Evolutionary conservation across 2,888 invertebrate genomes (phyloP).

Genomic region (Philaethria dido): DNA sequence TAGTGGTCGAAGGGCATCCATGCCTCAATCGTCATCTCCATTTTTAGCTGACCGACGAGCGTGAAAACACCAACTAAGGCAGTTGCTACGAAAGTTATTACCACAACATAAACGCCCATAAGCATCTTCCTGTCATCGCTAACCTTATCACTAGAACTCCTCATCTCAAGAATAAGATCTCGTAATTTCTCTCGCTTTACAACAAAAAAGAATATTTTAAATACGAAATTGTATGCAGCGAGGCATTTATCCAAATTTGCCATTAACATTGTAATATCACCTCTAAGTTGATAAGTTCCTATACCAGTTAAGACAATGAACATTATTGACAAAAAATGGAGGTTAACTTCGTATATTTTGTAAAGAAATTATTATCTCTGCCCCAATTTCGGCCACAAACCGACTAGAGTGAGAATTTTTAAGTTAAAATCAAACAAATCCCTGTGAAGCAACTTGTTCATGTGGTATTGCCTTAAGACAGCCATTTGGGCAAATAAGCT

Average conservation of each 20-base stretch:
- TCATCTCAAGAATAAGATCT: constrained; percentile 59
- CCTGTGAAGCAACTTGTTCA: constrained; percentile 40
- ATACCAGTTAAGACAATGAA: constrained; percentile 57
- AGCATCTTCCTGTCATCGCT: constrained; percentile 53
- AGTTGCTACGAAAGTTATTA: constrained; percentile 51
- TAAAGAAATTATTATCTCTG: constrained; percentile 50
- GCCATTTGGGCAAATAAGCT: constrained; percentile 39
- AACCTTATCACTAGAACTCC: constrained; percentile 60
- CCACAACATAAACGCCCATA: constrained; percentile 56
- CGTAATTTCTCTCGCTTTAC: constrained; percentile 55
- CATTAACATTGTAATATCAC: constrained; percentile 54
- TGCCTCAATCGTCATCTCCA: constrained; percentile 62
- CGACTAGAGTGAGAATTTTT: constrained; percentile 61
- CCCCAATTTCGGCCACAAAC: constrained; percentile 64
- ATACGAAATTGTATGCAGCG: constrained; percentile 60
- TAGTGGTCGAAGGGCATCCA: constrained; percentile 71
- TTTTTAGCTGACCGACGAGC: constrained; percentile 53
- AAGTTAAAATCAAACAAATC: constrained; percentile 66
- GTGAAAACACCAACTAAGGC: constrained; percentile 53
- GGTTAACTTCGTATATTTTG: constrained; percentile 54
- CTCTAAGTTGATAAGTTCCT: constrained; percentile 54
- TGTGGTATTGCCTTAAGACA: constrained; percentile 30
- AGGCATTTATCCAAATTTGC: constrained; percentile 63
- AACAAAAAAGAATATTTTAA: constrained; percentile 61
- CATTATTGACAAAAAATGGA: constrained; percentile 53